Evolutionary conservation across 1,140 invertebrate species (phyloP).

Genomic region (Latrodectus geometricus): DNA sequence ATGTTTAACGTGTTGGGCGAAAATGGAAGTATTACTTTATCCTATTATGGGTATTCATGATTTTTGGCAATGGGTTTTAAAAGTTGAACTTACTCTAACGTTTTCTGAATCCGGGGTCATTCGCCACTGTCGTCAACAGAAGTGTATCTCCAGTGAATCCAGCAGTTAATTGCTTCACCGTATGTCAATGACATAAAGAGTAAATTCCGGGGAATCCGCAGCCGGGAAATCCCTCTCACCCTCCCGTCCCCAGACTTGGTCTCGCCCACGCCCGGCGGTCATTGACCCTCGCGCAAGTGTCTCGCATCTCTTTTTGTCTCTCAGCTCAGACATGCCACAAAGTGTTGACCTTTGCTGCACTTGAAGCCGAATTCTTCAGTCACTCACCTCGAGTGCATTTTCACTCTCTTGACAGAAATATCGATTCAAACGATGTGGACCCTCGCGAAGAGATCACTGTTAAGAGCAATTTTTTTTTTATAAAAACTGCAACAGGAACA

Average conservation of each 20-base stretch:
- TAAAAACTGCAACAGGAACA: neutral
- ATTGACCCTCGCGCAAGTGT: constrained; percentile 19
- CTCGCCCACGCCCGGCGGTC: constrained; percentile 39
- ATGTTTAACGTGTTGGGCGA: no score
- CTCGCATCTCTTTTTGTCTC: constrained; percentile 28
- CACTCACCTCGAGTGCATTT: neutral
- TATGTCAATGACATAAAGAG: no score
- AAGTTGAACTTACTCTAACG: no score
- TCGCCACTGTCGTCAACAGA: no score
- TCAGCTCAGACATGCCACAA: constrained; percentile 11
- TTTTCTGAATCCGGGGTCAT: no score
- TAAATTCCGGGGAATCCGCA: neutral
- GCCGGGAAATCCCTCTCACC: neutral
- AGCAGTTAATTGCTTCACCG: no score
- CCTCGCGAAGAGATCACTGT: no score
- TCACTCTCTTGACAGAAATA: neutral
- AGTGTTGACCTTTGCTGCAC: constrained; percentile 19
- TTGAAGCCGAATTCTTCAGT: neutral
- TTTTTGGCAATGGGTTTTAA: no score
- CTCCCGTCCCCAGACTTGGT: neutral
- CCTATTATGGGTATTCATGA: no score
- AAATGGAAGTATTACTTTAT: no score
- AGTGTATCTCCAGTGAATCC: no score
- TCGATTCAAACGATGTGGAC: neutral
- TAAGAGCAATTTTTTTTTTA: neutral